Evolutionary conservation across 53 echinoderm and acorn worm species (phyloP), one percentile per base, ranked within the genome.

Genomic region (Echinometra lucunter): DNA sequence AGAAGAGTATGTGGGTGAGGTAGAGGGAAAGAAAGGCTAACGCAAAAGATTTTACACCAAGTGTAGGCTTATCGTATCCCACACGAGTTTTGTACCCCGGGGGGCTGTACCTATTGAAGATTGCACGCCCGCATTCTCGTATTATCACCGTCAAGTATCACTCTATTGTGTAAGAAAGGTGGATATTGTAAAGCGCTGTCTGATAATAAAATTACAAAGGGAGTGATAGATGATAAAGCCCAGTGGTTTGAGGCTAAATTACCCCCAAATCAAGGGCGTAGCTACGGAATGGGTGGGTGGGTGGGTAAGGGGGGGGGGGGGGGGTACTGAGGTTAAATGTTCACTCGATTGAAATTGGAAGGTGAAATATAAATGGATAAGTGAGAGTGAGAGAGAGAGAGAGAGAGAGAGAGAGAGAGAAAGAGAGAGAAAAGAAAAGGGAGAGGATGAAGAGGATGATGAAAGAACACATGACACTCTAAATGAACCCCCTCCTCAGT

Each of bases 71-170:
- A 89, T 89, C 25, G 60, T 19, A 89, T 60, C 63, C 25, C 89
- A 38, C 89, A 60, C 89, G 89, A 89, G 89, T 60, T 89, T 35
- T 38, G 63, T 58, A 58, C 17, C 89, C 89, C 89, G 3, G 89
- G 60, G 89, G 89, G 57, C 10, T 89, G 89, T 60, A 89, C 63
- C 89, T 89, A 89, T 89, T 89, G 89, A 89, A 57, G 89, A 89
- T 40, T 60, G 58, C 89, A 58, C 58, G 58, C 1, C 25, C 21
- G 47, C 37, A 28, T 89, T 60, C 60, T 40, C 1, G 89, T 89
- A 58, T 89, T 89, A 58, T 89, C 89, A 89, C 89, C 40, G 85
- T 49, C 47, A 1, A 47, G 85, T 12, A 7, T n/a, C 49, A 21
- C 85, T n/a, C 15, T 40, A 85, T 85, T 85, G 85, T 85, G 30